Evolutionary conservation across 2,797 vertebrate species (phyloP).

Genomic region (Arnoldichthys spilopterus): DNA sequence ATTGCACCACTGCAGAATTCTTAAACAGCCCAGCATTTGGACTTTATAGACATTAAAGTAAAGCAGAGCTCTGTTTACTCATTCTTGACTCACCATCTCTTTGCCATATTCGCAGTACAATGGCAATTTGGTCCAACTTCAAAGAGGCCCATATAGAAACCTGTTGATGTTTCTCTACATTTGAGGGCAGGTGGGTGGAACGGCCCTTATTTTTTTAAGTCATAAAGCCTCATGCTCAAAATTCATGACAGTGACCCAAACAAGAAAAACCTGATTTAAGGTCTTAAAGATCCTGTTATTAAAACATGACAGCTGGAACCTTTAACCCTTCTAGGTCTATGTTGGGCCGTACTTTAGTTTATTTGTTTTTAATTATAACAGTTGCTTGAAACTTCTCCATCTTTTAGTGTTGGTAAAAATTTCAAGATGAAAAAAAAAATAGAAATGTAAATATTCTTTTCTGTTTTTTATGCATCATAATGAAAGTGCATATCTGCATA

Average conservation of each 20-base stretch:
- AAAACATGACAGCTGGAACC: not conserved
- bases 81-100: not conserved
- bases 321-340: not conserved
- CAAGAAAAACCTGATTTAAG: not conserved
- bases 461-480: too few relatives aligned
- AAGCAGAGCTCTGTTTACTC: not conserved
- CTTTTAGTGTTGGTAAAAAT: too few relatives aligned
- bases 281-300: not conserved
- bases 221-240: not conserved
- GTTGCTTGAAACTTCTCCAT: too few relatives aligned
- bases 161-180: not conserved
- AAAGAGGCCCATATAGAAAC: not conserved
- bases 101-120: not conserved
- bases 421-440: too few relatives aligned
- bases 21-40: not conserved
- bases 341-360: not conserved
- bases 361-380: too few relatives aligned
- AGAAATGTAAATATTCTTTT: too few relatives aligned
- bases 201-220: slow-evolving; percentile 1
- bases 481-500: too few relatives aligned
- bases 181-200: not conserved
- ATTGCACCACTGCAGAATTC: not conserved
- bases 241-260: not conserved
- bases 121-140: not conserved
- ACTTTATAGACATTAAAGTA: not conserved